A percentile compares a stretch with the other conserved stretches of the same genome.
phyloP scores from a whole-genome alignment of 2,797 vertebrate species.

The Anguilla marmorata region DNA sequence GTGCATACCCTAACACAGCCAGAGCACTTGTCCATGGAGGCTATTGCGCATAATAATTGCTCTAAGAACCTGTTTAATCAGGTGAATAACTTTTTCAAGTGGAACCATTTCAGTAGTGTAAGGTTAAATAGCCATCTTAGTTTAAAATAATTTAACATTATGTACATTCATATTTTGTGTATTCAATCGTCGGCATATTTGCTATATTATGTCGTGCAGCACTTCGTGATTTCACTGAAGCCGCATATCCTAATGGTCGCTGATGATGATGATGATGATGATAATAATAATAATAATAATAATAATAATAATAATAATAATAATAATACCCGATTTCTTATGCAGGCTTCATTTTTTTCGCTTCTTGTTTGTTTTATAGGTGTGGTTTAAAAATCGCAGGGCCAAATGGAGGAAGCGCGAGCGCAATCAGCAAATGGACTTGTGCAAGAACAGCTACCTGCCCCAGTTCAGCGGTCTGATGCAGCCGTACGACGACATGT shows the following conservation, averaged over 20 bases:
- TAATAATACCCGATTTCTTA: neutral
- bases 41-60: neutral
- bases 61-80: neutral
- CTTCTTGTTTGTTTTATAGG: slow-evolving; percentile 65
- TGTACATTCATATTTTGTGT: neutral
- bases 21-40: neutral
- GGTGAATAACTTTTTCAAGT: neutral
- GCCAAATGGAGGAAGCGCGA: slow-evolving; percentile 98
- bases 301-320: neutral
- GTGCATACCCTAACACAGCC: neutral
- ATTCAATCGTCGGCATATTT: neutral
- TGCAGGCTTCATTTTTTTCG: neutral
- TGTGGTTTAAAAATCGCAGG: slow-evolving; percentile 98
- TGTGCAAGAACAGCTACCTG: slow-evolving; percentile 97
- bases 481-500: slow-evolving; percentile 98
- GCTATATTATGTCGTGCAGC: neutral
- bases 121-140: neutral
- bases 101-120: neutral
- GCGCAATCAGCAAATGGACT: slow-evolving; percentile 97
- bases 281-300: slow-evolving; percentile 32
- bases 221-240: neutral
- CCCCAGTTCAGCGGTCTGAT: slow-evolving; percentile 96
- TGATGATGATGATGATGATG: neutral
- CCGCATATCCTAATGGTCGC: neutral
- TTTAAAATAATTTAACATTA: neutral